Conservation (phyloP, 2,888 invertebrate genomes). For the Leistus spinibarbis region DNA sequence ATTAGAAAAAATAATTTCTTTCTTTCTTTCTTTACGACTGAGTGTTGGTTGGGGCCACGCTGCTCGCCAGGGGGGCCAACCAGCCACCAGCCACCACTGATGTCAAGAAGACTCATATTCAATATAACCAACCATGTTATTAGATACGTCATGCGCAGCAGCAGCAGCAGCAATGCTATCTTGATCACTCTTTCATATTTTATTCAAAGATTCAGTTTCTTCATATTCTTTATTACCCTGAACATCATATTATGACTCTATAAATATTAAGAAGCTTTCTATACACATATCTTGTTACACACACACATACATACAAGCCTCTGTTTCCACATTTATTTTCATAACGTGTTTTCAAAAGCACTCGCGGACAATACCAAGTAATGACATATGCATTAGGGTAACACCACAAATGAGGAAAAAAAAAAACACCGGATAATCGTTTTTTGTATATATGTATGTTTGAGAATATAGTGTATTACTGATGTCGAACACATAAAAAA, state of each 20-base stretch:
- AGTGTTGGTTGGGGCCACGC: slow-evolving; percentile 51
- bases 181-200: neutral
- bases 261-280: slow-evolving; percentile 54
- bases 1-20: slow-evolving; percentile 53
- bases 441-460: neutral
- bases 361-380: too few species aligned
- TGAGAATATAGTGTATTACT: too few species aligned
- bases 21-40: slow-evolving; percentile 50
- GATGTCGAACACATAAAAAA: neutral
- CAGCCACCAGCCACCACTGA: neutral
- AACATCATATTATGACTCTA: slow-evolving; percentile 57
- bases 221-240: slow-evolving; percentile 56
- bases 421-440: neutral
- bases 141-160: slow-evolving; percentile 25
- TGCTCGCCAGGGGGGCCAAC: slow-evolving; percentile 42
- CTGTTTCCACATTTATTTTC: neutral
- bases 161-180: neutral
- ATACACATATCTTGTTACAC: slow-evolving; percentile 44
- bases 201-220: slow-evolving; percentile 39
- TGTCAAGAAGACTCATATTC: slow-evolving; percentile 15
- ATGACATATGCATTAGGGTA: neutral
- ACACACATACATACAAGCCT: neutral
- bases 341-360: neutral
- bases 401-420: too few species aligned
- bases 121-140: slow-evolving; percentile 35